phyloP scores from a whole-genome alignment of 2,113 vertebrate species.

The Pelobates fuscus region DNA sequence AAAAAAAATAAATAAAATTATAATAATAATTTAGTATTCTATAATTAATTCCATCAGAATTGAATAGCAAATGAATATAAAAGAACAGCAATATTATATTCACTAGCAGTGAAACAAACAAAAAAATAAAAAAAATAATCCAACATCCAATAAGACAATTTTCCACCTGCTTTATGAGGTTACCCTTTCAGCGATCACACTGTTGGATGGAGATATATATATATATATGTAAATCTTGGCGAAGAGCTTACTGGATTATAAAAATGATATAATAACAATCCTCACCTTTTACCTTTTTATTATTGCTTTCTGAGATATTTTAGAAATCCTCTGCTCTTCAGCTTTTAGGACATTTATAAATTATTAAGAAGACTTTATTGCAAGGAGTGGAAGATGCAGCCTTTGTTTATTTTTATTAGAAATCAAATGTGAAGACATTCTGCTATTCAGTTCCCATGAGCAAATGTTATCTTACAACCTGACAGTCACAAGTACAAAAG shows the following conservation, averaged over 20 bases:
- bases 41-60: no score
- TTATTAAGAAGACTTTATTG: constrained; percentile 18
- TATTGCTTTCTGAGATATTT: not conserved
- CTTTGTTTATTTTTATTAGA: constrained; percentile 26
- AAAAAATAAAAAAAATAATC: no score
- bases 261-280: not conserved
- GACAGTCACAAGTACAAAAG: constrained; percentile 5
- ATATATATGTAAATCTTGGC: not conserved
- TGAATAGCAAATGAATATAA: no score
- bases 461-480: constrained; percentile 16
- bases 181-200: not conserved
- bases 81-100: no score
- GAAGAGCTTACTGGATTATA: not conserved
- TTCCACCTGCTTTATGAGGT: not conserved
- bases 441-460: constrained; percentile 9
- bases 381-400: not conserved
- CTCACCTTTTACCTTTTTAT: not conserved
- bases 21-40: no score
- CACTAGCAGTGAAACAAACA: no score
- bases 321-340: constrained; percentile 10
- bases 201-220: not conserved
- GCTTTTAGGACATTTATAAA: not conserved
- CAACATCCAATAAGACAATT: not conserved
- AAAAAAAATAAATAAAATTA: no score
- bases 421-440: constrained; percentile 9